Percentiles rank a stretch among this genome's conserved stretches.
phyloP scores from a whole-genome alignment of 2,113 vertebrate species.

The Corythoichthys haematopterus region DNA sequence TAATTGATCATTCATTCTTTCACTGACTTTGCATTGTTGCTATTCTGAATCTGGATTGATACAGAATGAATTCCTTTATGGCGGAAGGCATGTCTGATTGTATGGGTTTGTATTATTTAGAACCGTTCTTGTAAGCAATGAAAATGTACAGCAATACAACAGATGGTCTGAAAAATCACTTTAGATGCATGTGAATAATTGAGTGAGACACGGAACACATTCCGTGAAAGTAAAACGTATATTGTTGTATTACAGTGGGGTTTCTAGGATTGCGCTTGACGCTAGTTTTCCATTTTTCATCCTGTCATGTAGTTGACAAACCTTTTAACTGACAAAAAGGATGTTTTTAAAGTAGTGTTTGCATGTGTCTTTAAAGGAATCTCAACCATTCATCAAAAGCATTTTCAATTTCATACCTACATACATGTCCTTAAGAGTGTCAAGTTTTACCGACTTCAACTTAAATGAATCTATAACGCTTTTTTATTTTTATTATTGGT shows the following conservation, averaged over 20 bases:
- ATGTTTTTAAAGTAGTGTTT: not conserved
- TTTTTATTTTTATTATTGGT: constrained; percentile 14
- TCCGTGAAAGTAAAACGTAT: not conserved
- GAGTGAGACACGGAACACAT: not conserved
- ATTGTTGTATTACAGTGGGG: not conserved
- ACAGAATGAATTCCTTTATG: not conserved
- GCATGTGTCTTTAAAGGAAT: not conserved
- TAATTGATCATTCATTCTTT: not conserved
- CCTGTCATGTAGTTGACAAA: not conserved
- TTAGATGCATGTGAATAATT: not conserved
- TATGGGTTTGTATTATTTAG: not conserved
- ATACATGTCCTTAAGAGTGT: not conserved
- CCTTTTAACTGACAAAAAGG: not conserved
- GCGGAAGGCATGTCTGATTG: not conserved
- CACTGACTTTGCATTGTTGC: not conserved
- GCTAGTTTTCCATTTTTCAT: not conserved
- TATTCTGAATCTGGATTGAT: not conserved
- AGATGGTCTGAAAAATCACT: not conserved
- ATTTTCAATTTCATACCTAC: not conserved
- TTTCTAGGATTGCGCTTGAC: not conserved
- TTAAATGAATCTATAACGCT: constrained; percentile 37
- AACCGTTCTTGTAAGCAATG: not conserved
- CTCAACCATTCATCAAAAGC: not conserved
- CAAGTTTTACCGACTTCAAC: constrained; percentile 16
- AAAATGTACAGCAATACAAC: not conserved